Evolutionary conservation across 2,113 vertebrate genomes (phyloP), one percentile per base, ranked within the genome.

Genomic region (Antigone vipio): DNA sequence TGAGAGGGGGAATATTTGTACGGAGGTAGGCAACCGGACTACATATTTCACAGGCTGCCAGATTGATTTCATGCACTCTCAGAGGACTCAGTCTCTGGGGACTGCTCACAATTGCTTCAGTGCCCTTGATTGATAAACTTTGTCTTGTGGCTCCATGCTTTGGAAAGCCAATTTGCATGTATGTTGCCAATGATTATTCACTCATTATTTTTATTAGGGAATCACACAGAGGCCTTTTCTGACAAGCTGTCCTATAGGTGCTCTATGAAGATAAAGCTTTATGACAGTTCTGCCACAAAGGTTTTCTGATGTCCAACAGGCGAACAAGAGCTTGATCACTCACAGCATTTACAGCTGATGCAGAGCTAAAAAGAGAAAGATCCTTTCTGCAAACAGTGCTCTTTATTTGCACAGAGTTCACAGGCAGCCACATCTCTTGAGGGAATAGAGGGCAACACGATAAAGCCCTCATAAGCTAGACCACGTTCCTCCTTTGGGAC

Each of bases 131-230:
- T 64, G 83, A 96, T 77, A 71, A 84, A 92, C 77, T 76, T 72
- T 75, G 47, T 88, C 89, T 76, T 62, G 12, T 58, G 44, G 67
- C 18, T 82, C 40, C 24, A 12, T 40, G 73, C 64, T 67, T 60
- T 67, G 23, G 66, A 82, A 89, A 77, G 71, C 42, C 2, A 69
- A 85, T 96, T 93, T 95, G 44, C 89, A 91, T 76, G 26, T 92
- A 81, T 79, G 85, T 68, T 93, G 63, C 49, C 38, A 68, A 20
- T 52, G 66, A 93, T 95, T 92, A 94, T 91, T 85, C 74, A 85
- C 22, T 89, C 44, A 34, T 95, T 88, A 77, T 80, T 77, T 94
- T 90, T 88, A 92, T 56, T 64, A 81, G 59, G 56, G 30, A 90
- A 80, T 42, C 90, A 82, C 30, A 53, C 34, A 47, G 20, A 83